Evolutionary conservation across 2,797 vertebrate genomes (phyloP), one percentile per base, ranked within the genome.

Genomic region (Spinus olivaceus): DNA sequence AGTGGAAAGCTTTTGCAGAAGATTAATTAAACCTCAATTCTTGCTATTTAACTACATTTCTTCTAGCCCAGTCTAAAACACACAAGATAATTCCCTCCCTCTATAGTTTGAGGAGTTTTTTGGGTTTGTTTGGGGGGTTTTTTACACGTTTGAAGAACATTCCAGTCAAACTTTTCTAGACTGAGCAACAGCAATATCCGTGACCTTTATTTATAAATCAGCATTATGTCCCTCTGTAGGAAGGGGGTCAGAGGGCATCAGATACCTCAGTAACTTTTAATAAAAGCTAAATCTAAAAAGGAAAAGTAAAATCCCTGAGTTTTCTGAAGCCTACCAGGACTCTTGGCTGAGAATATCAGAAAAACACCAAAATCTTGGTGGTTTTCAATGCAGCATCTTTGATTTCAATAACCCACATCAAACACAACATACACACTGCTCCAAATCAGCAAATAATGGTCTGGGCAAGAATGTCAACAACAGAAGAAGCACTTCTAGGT

Each of bases 51-150:
- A 64, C n/a, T 19, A 8, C 9, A 27, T 65, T 78, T 74, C 51
- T 37, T 37, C 71, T 20, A 65, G 21, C 46, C 28, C 37, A 33
- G 28, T 20, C 54, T 56, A 35, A 11, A 71, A 64, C 1, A 20
- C 25, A 56, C 5, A 25, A 25, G 20, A 67, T 14, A 27, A 59
- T 59, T 70, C 47, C 5, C 9, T 8, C 33, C 14, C 30, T 66
- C 39, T 63, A 3, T 9, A 47, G 17, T n/a, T 20, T 49, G 25
- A 19, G 5, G 16, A 8, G 3, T 0, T 23, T 41, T 71, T 19
- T 14, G 9, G 12, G 30, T 7, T 79, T 69, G 10, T 8, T 50
- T 39, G 20, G 12, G 14, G 2, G 0, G 0, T 4, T 74, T 65
- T 56, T 66, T 20, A 7, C 14, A 51, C 16, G 15, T 80, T 69